A percentile compares a stretch with the other conserved stretches of the same genome.
Evolutionary conservation across 2,888 invertebrate species (phyloP).

Genomic region (Eupeodes luniger): DNA sequence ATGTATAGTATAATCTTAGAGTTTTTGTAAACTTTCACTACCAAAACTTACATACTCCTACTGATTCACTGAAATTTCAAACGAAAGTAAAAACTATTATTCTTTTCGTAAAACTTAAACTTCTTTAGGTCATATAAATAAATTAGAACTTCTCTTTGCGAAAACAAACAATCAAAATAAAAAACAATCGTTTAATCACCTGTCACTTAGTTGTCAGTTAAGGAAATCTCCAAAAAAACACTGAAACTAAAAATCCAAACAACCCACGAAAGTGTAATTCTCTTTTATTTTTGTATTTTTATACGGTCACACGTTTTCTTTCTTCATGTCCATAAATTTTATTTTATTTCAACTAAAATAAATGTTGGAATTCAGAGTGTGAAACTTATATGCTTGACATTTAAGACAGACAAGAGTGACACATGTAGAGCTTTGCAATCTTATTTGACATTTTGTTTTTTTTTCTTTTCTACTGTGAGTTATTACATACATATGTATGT

Average conservation of each 20-base stretch:
- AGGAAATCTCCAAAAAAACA: neutral
- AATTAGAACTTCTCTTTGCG: neutral
- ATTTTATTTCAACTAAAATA: neutral
- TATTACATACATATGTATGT: neutral
- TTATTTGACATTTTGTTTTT: neutral
- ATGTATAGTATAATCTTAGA: neutral
- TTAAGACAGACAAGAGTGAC: conserved; percentile 1
- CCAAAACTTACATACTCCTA: too few relatives aligned
- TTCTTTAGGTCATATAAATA: neutral
- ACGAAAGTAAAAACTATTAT: neutral
- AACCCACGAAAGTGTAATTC: neutral
- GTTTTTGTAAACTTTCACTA: neutral
- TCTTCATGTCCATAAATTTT: neutral
- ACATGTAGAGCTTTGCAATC: neutral
- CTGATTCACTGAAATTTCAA: neutral
- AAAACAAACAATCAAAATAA: neutral
- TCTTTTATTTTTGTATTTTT: neutral
- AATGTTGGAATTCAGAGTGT: neutral
- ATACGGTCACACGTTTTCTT: neutral
- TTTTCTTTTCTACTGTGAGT: neutral
- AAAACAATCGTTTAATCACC: conserved; percentile 3
- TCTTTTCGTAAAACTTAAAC: neutral
- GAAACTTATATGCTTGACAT: neutral
- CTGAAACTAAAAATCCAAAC: neutral
- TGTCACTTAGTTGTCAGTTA: neutral